These are phyloP conservation scores for Coryphaenoides rupestris DNA, from an alignment of 2,113 vertebrate genomes.

Conservation along the genomic window DNA sequence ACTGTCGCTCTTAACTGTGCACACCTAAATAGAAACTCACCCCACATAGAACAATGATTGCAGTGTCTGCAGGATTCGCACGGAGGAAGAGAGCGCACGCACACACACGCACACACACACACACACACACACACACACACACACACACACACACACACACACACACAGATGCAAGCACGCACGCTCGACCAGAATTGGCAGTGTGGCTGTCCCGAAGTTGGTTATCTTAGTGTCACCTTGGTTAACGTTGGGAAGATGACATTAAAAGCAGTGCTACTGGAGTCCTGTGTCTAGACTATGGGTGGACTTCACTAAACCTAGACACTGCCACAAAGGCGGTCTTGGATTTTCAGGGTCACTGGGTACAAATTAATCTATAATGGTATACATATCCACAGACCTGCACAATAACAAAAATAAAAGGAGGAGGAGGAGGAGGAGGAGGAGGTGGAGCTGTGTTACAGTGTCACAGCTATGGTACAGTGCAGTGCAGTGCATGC, in stretches of 20 bases:
- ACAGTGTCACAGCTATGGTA: no score
- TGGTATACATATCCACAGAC: background rate
- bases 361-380: slow-evolving; percentile 28
- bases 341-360: slow-evolving; percentile 32
- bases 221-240: slow-evolving; percentile 62
- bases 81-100: slow-evolving; percentile 53
- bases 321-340: slow-evolving; percentile 28
- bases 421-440: no score
- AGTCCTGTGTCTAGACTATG: slow-evolving; percentile 54
- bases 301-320: slow-evolving; percentile 34
- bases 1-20: slow-evolving; percentile 34
- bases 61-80: slow-evolving; percentile 55
- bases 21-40: slow-evolving; percentile 52
- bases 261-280: slow-evolving; percentile 41
- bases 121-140: no score
- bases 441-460: no score
- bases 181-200: slow-evolving; percentile 59
- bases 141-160: no score
- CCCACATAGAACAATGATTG: slow-evolving; percentile 64
- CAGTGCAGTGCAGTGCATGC: background rate
- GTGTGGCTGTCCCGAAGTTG: slow-evolving; percentile 55
- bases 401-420: background rate
- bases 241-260: slow-evolving; percentile 52
- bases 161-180: slow-evolving; percentile 48
- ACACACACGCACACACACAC: no score